Evolutionary conservation across 2,113 vertebrate species (phyloP).

Genomic region (Psittacara wagleri): DNA sequence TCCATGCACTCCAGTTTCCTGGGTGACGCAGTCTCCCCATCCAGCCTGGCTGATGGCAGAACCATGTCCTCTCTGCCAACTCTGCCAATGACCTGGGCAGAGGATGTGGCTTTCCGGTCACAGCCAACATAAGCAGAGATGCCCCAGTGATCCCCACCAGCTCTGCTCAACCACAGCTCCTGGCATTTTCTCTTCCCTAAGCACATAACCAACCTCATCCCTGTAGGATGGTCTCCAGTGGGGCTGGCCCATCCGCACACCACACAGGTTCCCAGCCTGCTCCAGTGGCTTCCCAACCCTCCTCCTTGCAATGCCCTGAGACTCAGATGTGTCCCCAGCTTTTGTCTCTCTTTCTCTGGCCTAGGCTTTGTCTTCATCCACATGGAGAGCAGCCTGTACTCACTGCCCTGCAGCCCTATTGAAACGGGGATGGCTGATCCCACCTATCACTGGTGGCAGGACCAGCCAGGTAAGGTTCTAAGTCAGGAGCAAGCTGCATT

Average conservation of each 20-base stretch:
- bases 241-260: background rate
- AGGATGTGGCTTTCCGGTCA: background rate
- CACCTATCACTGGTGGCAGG: background rate
- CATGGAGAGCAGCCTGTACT: background rate
- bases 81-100: background rate
- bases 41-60: background rate
- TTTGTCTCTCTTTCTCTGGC: background rate
- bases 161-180: background rate
- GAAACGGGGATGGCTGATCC: background rate
- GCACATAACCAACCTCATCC: background rate
- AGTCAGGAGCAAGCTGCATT: background rate
- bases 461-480: background rate
- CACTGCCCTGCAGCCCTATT: background rate
- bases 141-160: background rate
- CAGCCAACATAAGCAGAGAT: background rate
- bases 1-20: background rate
- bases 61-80: background rate
- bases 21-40: background rate
- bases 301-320: background rate
- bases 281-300: background rate
- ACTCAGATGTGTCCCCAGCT: background rate
- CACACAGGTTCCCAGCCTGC: background rate
- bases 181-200: background rate
- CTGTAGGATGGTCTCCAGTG: background rate
- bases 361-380: background rate